Evolutionary conservation across 2,113 vertebrate species (phyloP).

Genomic region (Hucho hucho): DNA sequence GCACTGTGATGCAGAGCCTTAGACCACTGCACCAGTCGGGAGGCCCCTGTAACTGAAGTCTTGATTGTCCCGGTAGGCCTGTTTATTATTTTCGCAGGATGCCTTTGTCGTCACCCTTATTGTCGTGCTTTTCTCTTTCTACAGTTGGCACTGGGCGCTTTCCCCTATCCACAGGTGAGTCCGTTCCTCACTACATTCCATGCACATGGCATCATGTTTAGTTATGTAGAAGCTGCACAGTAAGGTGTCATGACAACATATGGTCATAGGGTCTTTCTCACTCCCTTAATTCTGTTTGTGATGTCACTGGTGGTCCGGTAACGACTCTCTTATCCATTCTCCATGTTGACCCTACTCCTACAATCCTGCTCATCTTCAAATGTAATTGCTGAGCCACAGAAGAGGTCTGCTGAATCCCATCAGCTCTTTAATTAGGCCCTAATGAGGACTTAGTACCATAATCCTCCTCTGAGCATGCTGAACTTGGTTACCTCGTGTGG

Average conservation of each 20-base stretch:
- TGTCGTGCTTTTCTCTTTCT: slow-evolving; percentile 71
- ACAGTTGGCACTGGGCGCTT: slow-evolving; percentile 96
- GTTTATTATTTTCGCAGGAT: no score
- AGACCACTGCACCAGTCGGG: no score
- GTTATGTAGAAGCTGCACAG: not conserved
- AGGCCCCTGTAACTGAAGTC: no score
- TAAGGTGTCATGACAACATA: not conserved
- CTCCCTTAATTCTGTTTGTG: not conserved
- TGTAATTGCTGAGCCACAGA: slow-evolving; percentile 67
- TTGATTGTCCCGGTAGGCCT: no score
- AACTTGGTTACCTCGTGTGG: slow-evolving; percentile 65
- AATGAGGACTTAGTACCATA: slow-evolving; percentile 65
- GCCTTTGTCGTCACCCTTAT: not conserved
- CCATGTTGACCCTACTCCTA: slow-evolving; percentile 46
- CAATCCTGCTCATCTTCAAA: slow-evolving; percentile 52
- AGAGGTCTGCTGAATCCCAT: slow-evolving; percentile 68
- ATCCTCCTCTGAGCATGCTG: slow-evolving; percentile 58
- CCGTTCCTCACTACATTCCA: slow-evolving; percentile 63
- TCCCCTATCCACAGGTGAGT: slow-evolving; percentile 99
- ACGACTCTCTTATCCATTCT: not conserved
- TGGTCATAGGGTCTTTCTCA: not conserved
- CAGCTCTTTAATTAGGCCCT: slow-evolving; percentile 67
- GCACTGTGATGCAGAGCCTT: no score
- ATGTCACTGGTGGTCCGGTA: not conserved
- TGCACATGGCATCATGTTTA: no score